Conservation (phyloP, 2,113 vertebrate genomes). For the Apus apus region DNA sequence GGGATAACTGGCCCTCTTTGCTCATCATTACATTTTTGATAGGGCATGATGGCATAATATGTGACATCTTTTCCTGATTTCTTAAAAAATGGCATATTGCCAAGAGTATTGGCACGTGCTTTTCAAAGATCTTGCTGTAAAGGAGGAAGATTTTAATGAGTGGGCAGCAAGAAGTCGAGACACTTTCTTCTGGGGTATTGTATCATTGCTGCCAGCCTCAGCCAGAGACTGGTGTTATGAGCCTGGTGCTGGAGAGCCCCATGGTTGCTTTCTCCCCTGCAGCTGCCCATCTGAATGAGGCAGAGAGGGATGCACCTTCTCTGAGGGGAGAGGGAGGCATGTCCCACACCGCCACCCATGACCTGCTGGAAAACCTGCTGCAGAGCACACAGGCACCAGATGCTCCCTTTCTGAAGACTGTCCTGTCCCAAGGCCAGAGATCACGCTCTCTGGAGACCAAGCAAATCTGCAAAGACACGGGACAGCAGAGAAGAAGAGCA, state of each 20-base stretch:
- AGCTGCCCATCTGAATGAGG: not conserved
- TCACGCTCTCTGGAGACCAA: not conserved
- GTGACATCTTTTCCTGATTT: not conserved
- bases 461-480: not conserved
- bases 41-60: not conserved
- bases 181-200: not conserved
- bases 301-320: rapidly evolving
- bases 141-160: not conserved
- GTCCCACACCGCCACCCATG: not conserved
- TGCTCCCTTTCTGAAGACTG: not conserved
- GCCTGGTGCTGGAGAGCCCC: rapidly evolving
- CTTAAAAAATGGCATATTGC: not conserved
- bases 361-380: not conserved
- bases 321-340: not conserved
- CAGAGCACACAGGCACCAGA: not conserved
- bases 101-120: not conserved
- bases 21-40: not conserved
- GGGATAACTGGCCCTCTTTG: not conserved
- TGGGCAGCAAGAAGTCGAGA: not conserved
- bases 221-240: not conserved
- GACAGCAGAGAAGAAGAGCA: not conserved
- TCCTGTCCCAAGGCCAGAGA: rapidly evolving
- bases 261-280: not conserved
- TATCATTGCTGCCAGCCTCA: not conserved
- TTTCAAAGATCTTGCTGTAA: not conserved